Conservation (phyloP, 2,888 invertebrate species). For the Athalia cordata region DNA sequence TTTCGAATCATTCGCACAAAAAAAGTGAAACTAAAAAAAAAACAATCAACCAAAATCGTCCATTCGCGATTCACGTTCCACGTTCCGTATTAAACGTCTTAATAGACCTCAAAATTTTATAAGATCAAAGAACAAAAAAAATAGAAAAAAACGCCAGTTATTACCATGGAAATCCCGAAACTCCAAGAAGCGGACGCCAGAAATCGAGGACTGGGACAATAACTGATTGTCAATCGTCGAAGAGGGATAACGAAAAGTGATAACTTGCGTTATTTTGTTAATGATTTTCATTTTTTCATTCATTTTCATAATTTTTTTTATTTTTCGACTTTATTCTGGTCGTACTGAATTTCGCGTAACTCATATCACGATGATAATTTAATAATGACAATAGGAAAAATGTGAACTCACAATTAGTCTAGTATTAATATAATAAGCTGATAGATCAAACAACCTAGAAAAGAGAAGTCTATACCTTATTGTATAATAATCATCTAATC, state of each 20-base stretch:
- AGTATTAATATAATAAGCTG: slow-evolving; percentile 10
- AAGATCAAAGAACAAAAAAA: too few relatives aligned
- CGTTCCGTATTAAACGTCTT: too few relatives aligned
- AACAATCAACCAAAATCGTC: too few relatives aligned
- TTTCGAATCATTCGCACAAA: background rate
- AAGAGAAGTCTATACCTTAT: background rate
- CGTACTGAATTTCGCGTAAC: too few relatives aligned
- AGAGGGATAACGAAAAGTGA: slow-evolving; percentile 19
- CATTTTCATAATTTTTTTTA: too few relatives aligned
- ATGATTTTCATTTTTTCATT: too few relatives aligned
- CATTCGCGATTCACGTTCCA: too few relatives aligned
- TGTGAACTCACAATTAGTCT: slow-evolving; percentile 22
- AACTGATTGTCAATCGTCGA: slow-evolving; percentile 1
- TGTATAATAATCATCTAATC: slow-evolving; percentile 26
- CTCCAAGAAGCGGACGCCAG: slow-evolving; percentile 16
- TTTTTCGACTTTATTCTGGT: too few relatives aligned
- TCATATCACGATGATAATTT: too few relatives aligned
- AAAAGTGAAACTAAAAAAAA: background rate
- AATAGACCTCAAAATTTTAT: too few relatives aligned
- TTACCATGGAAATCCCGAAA: slow-evolving; percentile 2
- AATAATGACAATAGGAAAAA: background rate
- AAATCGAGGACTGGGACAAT: background rate
- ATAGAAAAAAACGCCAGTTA: slow-evolving; percentile 28
- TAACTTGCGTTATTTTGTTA: background rate
- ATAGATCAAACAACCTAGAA: slow-evolving; percentile 21